Evolutionary conservation across 2,888 invertebrate species (phyloP).

Genomic region (Amblyteles armatorius): DNA sequence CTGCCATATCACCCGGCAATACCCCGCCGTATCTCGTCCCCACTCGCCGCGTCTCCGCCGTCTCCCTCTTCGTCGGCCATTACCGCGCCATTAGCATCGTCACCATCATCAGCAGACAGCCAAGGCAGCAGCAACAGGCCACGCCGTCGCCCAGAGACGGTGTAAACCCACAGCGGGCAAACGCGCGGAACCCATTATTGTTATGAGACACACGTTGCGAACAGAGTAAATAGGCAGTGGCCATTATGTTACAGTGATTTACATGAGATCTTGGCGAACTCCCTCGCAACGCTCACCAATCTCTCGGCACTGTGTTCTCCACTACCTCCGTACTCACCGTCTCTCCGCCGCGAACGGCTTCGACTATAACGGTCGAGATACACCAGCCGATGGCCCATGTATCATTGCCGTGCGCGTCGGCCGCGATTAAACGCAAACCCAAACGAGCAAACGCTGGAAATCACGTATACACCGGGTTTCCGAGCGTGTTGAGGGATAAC

Average conservation of each 20-base stretch:
- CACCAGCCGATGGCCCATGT: constrained; percentile 37
- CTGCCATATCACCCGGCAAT: no score
- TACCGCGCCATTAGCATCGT: constrained; percentile 58
- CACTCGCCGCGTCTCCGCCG: constrained; percentile 6
- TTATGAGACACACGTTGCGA: constrained; percentile 72
- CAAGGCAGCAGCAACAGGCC: constrained; percentile 5
- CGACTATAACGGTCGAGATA: constrained; percentile 36
- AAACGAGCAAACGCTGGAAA: constrained; percentile 7
- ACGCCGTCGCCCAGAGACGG: neutral
- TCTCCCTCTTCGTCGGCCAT: constrained; percentile 38
- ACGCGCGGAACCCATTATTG: constrained; percentile 67
- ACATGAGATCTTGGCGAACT: constrained; percentile 80
- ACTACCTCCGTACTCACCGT: constrained; percentile 7
- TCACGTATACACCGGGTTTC: neutral
- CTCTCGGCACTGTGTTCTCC: constrained; percentile 19
- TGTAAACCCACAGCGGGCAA: constrained; percentile 58
- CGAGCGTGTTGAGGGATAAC: neutral
- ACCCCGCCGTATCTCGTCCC: no score
- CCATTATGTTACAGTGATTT: constrained; percentile 80
- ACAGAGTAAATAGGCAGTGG: constrained; percentile 76
- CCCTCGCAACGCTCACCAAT: constrained; percentile 66
- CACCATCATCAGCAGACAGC: constrained; percentile 43
- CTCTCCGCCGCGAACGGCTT: neutral
- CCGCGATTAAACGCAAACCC: constrained; percentile 37
- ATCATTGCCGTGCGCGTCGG: constrained; percentile 28